These are phyloP conservation scores for Coturnix japonica DNA, from an alignment of 2,113 vertebrate genomes.

Conservation along the genomic window DNA sequence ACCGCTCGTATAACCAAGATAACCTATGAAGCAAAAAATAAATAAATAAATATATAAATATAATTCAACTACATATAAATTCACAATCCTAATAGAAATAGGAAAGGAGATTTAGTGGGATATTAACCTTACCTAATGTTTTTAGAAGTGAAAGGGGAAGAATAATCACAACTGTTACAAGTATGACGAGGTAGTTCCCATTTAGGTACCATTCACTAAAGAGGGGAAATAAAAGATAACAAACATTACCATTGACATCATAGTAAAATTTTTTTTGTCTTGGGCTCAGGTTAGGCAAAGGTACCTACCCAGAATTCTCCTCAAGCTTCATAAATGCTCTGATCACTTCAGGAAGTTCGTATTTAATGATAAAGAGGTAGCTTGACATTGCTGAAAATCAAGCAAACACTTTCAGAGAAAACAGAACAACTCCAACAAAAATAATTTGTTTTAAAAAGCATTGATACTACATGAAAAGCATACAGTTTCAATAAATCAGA, in stretches of 20 bases:
- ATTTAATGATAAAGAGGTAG: slow-evolving; percentile 99
- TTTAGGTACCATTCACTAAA: slow-evolving; percentile 95
- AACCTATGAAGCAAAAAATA: slow-evolving; percentile 81
- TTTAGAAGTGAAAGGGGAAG: slow-evolving; percentile 94
- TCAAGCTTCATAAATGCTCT: slow-evolving; percentile 89
- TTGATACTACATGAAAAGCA: neutral
- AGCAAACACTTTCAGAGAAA: neutral
- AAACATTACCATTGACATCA: neutral
- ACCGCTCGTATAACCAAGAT: slow-evolving; percentile 97
- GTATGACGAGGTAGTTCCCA: slow-evolving; percentile 94
- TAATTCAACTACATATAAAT: slow-evolving; percentile 34
- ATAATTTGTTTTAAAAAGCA: neutral
- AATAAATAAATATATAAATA: neutral
- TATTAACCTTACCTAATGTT: slow-evolving; percentile 88
- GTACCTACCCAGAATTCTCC: slow-evolving; percentile 87
- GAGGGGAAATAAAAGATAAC: neutral
- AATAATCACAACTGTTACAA: slow-evolving; percentile 92
- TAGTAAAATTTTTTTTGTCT: neutral
- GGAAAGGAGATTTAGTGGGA: neutral
- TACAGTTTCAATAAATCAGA: neutral
- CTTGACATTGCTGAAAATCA: slow-evolving; percentile 93
- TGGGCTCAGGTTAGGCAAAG: neutral
- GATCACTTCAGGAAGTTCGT: slow-evolving; percentile 97
- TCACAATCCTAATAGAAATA: neutral
- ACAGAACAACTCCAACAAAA: neutral